Percentiles rank a stretch among this genome's conserved stretches.
phyloP scores from a whole-genome alignment of 2,888 invertebrate species.

The Rhingia rostrata region DNA sequence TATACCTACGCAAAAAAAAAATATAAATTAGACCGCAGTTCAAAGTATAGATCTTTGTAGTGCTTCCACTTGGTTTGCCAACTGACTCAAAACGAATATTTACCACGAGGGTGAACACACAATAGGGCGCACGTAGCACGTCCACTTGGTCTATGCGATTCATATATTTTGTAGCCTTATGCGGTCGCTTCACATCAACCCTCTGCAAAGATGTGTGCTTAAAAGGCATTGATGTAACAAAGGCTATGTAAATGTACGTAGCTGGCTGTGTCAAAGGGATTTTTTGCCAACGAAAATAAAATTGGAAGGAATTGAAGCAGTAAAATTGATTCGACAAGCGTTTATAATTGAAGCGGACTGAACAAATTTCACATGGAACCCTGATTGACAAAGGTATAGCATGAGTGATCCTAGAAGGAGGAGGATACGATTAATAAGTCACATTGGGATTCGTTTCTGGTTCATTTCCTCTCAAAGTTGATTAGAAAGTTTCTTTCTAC shows the following conservation, averaged over 20 bases:
- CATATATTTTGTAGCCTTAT: constrained; percentile 36
- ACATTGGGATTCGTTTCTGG: constrained; percentile 17
- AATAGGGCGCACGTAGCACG: constrained; percentile 13
- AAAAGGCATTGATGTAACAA: constrained; percentile 54
- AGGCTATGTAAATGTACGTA: constrained; percentile 55
- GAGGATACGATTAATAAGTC: constrained; percentile 14
- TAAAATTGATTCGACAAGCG: constrained; percentile 72
- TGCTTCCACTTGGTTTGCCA: constrained; percentile 69
- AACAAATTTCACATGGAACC: constrained; percentile 33
- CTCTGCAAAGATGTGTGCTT: constrained; percentile 51
- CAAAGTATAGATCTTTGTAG: constrained; percentile 69
- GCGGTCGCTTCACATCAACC: constrained; percentile 59
- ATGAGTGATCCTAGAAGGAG: not conserved
- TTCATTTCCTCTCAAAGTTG: constrained; percentile 19
- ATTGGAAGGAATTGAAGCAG: constrained; percentile 69
- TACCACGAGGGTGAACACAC: constrained; percentile 61
- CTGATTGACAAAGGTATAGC: constrained; percentile 37
- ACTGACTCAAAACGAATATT: constrained; percentile 71
- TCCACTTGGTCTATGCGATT: constrained; percentile 45
- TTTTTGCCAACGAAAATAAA: constrained; percentile 57
- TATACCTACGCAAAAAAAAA: constrained; percentile 49
- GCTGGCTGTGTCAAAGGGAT: constrained; percentile 61
- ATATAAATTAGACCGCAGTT: constrained; percentile 69
- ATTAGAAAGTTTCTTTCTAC: constrained; percentile 29
- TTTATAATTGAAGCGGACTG: constrained; percentile 54